A percentile compares a stretch with the other conserved stretches of the same genome.
phyloP scores from a whole-genome alignment of 2,888 invertebrate species.

The Rhaphigaster nebulosa region DNA sequence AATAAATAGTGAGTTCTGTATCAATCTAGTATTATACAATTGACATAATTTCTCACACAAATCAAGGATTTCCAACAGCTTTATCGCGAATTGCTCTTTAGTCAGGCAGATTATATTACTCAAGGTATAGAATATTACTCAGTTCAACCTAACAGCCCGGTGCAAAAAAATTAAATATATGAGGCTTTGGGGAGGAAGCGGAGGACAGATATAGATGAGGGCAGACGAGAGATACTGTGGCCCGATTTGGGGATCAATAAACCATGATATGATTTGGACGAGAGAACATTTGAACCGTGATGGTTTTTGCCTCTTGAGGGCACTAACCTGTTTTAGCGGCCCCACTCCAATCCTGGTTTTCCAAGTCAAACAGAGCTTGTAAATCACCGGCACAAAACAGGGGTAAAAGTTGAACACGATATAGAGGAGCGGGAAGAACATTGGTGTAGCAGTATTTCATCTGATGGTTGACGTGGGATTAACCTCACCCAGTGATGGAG shows the following conservation, averaged over 20 bases:
- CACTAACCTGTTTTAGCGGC: conserved; percentile 30
- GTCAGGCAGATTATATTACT: neutral
- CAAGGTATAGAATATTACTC: too few relatives aligned
- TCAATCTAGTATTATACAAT: too few relatives aligned
- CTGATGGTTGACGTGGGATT: conserved; percentile 27
- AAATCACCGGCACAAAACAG: conserved; percentile 9
- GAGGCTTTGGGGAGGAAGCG: neutral
- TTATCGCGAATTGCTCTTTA: neutral
- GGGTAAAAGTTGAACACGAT: conserved; percentile 18
- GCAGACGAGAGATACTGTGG: neutral
- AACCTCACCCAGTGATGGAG: conserved; percentile 26
- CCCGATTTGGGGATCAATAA: conserved; percentile 29
- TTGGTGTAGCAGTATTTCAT: conserved; percentile 28
- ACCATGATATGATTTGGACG: conserved; percentile 40
- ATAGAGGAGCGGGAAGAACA: conserved; percentile 33
- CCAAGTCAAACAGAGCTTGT: conserved; percentile 48
- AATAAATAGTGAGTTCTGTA: too few relatives aligned
- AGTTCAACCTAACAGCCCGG: too few relatives aligned
- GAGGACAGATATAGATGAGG: neutral
- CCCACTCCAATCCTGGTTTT: conserved; percentile 40
- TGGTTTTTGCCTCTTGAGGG: conserved; percentile 46
- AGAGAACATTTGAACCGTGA: conserved; percentile 31
- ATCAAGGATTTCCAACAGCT: neutral
- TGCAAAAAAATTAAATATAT: neutral
- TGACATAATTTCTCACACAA: neutral